Base-by-base conservation (phyloP, 2,113 vertebrate genomes). In the Stegostoma tigrinum region DNA sequence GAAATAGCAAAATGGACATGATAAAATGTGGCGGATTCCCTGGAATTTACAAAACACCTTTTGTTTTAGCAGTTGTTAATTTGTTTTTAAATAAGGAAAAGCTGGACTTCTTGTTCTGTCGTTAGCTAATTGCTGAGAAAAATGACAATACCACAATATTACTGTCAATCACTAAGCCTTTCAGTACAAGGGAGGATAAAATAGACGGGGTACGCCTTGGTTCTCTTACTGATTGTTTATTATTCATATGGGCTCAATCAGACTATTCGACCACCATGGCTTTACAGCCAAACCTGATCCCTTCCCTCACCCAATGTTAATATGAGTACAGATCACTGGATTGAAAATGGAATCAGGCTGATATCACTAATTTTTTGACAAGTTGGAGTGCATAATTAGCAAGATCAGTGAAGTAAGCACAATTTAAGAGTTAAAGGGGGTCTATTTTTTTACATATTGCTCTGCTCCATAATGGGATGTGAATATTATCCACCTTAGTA, bases 11-110 rank as follows among this genome's bases (percentile, higher is more conserved):
- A 27, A 61, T 30, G 27, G 48, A 27, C 48, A 30, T n/a, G 52
- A 45, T 42, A 48, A 94, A 15, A 14, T 72, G 72, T 52, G 30
- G 23, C 2, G 68, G 67, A 70, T 94, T 94, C 67, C 52, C 67
- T 70, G 93, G 66, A 95, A 95, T 95, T 89, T 89, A 48, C 48
- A 24, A 89, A 89, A 89, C 27, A 55, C 72, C 67, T 95, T 72
- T 72, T n/a, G n/a, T n/a, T 24, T 72, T 8, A 68, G n/a, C 24
- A 95, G 67, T 95, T 68, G 42, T 94, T 45, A 67, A 15, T 19
- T 72, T 72, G 67, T 70, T 93, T 61, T 93, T 67, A 93, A 93
- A 93, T 93, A 66, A 93, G 34, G 66, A 64, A 66, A 38, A 93
- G 30, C 55, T 66, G 55, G 17, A 93, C 89, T 93, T 66, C 38